phyloP scores from a whole-genome alignment of 2,113 vertebrate species.

The Macheiramphus alcinus region DNA sequence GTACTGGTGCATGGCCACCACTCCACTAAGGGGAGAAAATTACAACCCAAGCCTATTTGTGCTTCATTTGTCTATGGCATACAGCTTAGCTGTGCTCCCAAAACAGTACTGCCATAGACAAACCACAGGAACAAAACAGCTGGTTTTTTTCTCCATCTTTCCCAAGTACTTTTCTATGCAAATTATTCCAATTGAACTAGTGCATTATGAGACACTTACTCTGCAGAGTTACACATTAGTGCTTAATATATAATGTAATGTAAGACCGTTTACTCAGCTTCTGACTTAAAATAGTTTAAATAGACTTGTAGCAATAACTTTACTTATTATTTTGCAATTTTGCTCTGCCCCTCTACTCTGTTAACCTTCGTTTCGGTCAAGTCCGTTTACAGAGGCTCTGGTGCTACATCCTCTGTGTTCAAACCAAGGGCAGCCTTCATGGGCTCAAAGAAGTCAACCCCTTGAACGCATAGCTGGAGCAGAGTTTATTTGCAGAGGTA shows the following conservation, averaged over 20 bases:
- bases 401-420: not conserved
- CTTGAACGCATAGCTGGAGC: fast-evolving
- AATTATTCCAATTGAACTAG: not conserved
- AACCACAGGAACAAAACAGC: not conserved
- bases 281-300: not conserved
- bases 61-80: not conserved
- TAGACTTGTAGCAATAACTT: not conserved
- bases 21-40: not conserved
- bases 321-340: not conserved
- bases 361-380: not conserved
- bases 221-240: not conserved
- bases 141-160: not conserved
- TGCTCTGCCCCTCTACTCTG: not conserved
- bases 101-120: not conserved
- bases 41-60: not conserved
- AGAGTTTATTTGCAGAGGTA: not conserved
- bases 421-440: not conserved
- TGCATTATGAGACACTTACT: not conserved
- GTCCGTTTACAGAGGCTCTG: not conserved
- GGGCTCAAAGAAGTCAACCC: not conserved
- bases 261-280: not conserved
- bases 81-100: not conserved
- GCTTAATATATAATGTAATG: not conserved
- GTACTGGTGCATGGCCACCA: not conserved
- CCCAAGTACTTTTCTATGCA: not conserved